Evolutionary conservation across 2,797 vertebrate genomes (phyloP).

Genomic region (Paedocypris micromegethes): DNA sequence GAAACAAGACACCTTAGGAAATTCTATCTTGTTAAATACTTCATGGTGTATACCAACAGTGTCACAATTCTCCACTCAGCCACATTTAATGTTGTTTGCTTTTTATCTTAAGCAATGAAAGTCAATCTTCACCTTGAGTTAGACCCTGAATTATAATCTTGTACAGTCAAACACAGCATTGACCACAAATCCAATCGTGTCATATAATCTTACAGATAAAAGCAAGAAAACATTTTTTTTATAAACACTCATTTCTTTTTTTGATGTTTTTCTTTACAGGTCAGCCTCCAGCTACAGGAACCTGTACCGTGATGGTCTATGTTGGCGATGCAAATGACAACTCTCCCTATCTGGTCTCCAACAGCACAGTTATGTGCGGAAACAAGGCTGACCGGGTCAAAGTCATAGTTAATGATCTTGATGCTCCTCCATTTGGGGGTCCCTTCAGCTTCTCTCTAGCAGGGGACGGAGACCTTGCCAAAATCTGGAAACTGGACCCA

Average conservation of each 20-base stretch:
- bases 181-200: too few species aligned
- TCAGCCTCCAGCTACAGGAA: slow-evolving; percentile 65
- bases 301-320: slow-evolving; percentile 64
- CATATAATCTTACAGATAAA: too few species aligned
- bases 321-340: slow-evolving; percentile 72
- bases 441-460: slow-evolving; percentile 69
- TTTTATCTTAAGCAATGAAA: too few species aligned
- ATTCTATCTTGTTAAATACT: too few species aligned
- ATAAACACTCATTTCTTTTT: neutral
- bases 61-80: too few species aligned
- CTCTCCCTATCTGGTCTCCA: slow-evolving; percentile 54
- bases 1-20: too few species aligned
- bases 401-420: slow-evolving; percentile 57
- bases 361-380: slow-evolving; percentile 57
- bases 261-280: slow-evolving; percentile 54
- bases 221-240: neutral
- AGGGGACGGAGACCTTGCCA: slow-evolving; percentile 33
- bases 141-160: too few species aligned
- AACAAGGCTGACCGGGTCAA: slow-evolving; percentile 48
- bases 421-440: slow-evolving; percentile 58
- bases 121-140: too few species aligned
- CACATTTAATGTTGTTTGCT: too few species aligned
- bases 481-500: slow-evolving; percentile 67
- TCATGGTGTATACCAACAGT: too few species aligned
- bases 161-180: too few species aligned